Evolutionary conservation across 2,888 invertebrate species (phyloP).

Genomic region (Melolontha melolontha): DNA sequence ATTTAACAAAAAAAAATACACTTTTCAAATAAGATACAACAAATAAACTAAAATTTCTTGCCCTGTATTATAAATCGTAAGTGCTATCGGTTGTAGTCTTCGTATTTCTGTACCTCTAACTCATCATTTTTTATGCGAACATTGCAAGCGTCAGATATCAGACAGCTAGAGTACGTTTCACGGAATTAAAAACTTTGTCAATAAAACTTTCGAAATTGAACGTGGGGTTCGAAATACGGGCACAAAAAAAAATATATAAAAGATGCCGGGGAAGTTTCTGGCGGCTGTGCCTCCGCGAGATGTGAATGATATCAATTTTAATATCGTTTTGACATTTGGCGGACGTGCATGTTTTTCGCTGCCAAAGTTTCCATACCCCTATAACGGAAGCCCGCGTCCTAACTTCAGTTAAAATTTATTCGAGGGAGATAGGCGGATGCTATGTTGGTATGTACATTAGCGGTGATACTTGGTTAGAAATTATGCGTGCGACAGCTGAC

Average conservation of each 20-base stretch:
- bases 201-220: slow-evolving; percentile 37
- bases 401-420: too few species aligned
- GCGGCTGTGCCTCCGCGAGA: neutral
- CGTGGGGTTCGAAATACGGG: slow-evolving; percentile 11
- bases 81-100: neutral
- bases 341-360: too few species aligned
- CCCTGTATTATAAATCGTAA: too few species aligned
- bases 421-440: too few species aligned
- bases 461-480: too few species aligned
- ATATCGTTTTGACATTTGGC: neutral
- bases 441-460: too few species aligned
- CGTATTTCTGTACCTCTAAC: neutral
- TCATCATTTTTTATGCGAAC: slow-evolving; percentile 18
- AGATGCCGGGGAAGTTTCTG: slow-evolving; percentile 5
- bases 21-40: too few species aligned
- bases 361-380: too few species aligned
- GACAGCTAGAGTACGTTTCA: neutral
- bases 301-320: neutral
- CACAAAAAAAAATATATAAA: slow-evolving; percentile 6
- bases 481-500: slow-evolving; percentile 15
- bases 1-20: too few species aligned
- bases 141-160: slow-evolving; percentile 17
- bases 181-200: slow-evolving; percentile 38
- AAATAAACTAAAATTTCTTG: too few species aligned
- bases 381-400: too few species aligned